These are phyloP conservation scores for Oceanodroma leucorhoa DNA, from an alignment of 2,797 vertebrate genomes.

Conservation along the genomic window DNA sequence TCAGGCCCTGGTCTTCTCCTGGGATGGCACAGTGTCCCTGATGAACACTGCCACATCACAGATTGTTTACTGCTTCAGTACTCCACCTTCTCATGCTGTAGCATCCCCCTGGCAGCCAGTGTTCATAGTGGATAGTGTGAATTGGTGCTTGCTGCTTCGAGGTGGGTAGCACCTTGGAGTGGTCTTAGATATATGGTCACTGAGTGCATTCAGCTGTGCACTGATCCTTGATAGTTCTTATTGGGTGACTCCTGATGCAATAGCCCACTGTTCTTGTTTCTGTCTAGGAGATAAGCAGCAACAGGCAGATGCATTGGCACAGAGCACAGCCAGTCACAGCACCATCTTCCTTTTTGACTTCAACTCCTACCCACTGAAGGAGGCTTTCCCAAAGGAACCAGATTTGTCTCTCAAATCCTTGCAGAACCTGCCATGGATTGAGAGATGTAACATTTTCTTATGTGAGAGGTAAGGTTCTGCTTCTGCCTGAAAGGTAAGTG, in stretches of 20 bases:
- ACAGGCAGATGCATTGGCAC: neutral
- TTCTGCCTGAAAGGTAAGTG: neutral
- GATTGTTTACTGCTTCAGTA: slow-evolving; percentile 59
- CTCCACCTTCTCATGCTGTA: slow-evolving; percentile 12
- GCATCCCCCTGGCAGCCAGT: slow-evolving; percentile 69
- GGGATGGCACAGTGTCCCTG: slow-evolving; percentile 59
- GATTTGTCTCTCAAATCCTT: neutral
- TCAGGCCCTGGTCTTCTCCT: slow-evolving; percentile 72
- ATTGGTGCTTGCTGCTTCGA: slow-evolving; percentile 61
- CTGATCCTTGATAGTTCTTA: neutral
- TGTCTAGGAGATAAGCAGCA: slow-evolving; percentile 8
- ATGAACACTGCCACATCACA: slow-evolving; percentile 60
- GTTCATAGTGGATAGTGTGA: slow-evolving; percentile 56
- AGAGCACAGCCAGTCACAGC: neutral
- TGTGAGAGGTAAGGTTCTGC: slow-evolving; percentile 48
- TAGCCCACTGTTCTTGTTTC: neutral
- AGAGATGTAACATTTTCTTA: slow-evolving; percentile 65
- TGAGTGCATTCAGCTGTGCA: neutral
- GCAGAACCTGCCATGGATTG: slow-evolving; percentile 33
- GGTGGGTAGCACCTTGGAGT: slow-evolving; percentile 36
- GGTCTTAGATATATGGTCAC: neutral
- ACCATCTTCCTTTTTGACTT: slow-evolving; percentile 72
- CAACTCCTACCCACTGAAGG: slow-evolving; percentile 35
- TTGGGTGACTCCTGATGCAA: neutral
- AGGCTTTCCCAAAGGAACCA: slow-evolving; percentile 16